Conservation (phyloP, 2,888 invertebrate species). For the Heteropelma amictum region DNA sequence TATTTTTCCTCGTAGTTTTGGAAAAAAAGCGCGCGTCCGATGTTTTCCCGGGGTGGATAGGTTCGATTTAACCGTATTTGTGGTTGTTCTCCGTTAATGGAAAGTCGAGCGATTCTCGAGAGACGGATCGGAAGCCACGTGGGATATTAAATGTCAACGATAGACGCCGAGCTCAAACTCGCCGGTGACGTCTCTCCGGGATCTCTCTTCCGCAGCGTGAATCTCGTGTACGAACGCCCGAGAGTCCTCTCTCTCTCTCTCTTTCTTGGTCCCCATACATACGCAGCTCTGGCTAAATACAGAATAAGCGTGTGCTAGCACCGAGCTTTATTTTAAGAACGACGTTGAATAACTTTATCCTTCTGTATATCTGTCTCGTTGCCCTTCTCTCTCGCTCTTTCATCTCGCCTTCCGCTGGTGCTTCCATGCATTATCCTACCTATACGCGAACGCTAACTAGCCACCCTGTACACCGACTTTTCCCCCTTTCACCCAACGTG, state of each 20-base stretch:
- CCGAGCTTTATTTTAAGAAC: slow-evolving; percentile 64
- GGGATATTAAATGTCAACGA: slow-evolving; percentile 62
- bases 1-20: no score
- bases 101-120: background rate
- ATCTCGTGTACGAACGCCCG: no score
- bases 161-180: slow-evolving; percentile 5
- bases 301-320: slow-evolving; percentile 64
- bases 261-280: slow-evolving; percentile 41
- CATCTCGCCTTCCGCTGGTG: background rate
- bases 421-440: slow-evolving; percentile 32
- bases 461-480: slow-evolving; percentile 12
- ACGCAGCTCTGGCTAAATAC: slow-evolving; percentile 64
- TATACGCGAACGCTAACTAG: slow-evolving; percentile 33
- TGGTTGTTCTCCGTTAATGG: no score
- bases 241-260: slow-evolving; percentile 6
- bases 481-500: background rate
- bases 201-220: no score
- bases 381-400: slow-evolving; percentile 18
- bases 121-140: slow-evolving; percentile 37
- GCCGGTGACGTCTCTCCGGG: slow-evolving; percentile 40
- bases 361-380: slow-evolving; percentile 34
- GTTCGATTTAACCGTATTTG: no score
- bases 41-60: no score
- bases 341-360: slow-evolving; percentile 56
- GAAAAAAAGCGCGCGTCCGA: no score